Base-by-base conservation (phyloP, 2,888 invertebrate genomes). In the Alsophila aescularia region DNA sequence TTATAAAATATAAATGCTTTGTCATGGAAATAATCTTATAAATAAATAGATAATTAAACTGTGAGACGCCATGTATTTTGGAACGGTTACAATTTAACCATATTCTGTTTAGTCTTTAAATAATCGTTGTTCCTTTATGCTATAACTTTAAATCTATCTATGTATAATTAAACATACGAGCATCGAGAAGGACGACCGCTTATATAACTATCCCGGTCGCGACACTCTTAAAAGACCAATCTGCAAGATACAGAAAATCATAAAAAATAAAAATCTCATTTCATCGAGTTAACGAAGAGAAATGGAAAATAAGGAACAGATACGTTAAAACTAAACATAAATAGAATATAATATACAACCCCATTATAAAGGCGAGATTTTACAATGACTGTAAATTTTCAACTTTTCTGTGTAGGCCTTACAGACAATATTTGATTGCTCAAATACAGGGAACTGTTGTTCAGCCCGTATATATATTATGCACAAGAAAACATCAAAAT, bases 191-290 rank as follows among this genome's bases (percentile, higher is more conserved):
- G 70, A 75, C 66, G 59, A 63, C 59, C 69, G 75, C 69, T 72
- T 87, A 90, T 67, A 87, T 82, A 70, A 83, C 83, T 83, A 90
- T 83, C 77, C 89, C 90, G 74, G 86, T 86, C 71, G 88, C 79
- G 75, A 90, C 88, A 85, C 82, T 88, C 86, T 90, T 91, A 90
- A 91, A 91, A 80, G 90, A 90, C 90, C 90, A 89, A 91, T 91
- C 90, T 91, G 90, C 85, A 90, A 90, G 84, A 74, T 68, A 75
- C 71, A 77, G 54, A 66, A 61, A 62, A 57, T 45, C 27, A 61
- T 55, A 12, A 32, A 32, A 45, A 64, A 51, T 44, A 52, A 52
- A 52, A 62, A 61, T 53, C 50, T 44, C 37, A 53, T 47, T 45
- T 42, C 36, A 50, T 34, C 27, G 43, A 56, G 39, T 54, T 47